Percentiles rank a stretch among this genome's conserved stretches.
phyloP scores from a whole-genome alignment of 1,140 invertebrate genomes.

The Paramacrobiotus metropolitanus region DNA sequence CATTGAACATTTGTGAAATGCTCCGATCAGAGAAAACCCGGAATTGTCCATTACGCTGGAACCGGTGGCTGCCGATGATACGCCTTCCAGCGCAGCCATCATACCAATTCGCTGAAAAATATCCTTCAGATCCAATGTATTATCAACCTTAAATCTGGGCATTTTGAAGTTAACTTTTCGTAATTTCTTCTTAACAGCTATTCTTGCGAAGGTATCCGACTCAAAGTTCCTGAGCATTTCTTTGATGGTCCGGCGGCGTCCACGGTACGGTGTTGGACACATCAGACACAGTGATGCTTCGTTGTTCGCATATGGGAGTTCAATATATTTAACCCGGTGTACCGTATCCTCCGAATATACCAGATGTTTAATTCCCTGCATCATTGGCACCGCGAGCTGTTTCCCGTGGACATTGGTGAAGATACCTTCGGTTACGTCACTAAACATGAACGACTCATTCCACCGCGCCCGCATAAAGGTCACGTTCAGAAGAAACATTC shows the following conservation, averaged over 20 bases:
- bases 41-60: neutral
- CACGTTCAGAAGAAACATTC: neutral
- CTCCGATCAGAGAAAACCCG: too few relatives aligned
- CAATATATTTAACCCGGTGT: neutral
- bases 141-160: slow-evolving; percentile 16
- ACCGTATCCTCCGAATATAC: neutral
- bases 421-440: neutral
- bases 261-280: neutral
- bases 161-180: slow-evolving; percentile 13
- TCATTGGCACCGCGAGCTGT: neutral
- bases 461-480: neutral
- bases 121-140: slow-evolving; percentile 11
- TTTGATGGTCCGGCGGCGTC: neutral
- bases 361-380: neutral
- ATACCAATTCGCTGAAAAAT: slow-evolving; percentile 13
- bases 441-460: neutral
- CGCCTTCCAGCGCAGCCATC: slow-evolving; percentile 12
- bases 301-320: neutral
- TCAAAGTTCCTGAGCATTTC: neutral
- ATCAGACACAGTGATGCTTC: neutral
- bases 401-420: neutral
- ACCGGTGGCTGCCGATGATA: neutral
- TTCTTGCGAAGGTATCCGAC: neutral
- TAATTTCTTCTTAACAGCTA: neutral
- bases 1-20: too few relatives aligned